Base-by-base conservation (phyloP, 2,113 vertebrate genomes). In the Eira barbara region DNA sequence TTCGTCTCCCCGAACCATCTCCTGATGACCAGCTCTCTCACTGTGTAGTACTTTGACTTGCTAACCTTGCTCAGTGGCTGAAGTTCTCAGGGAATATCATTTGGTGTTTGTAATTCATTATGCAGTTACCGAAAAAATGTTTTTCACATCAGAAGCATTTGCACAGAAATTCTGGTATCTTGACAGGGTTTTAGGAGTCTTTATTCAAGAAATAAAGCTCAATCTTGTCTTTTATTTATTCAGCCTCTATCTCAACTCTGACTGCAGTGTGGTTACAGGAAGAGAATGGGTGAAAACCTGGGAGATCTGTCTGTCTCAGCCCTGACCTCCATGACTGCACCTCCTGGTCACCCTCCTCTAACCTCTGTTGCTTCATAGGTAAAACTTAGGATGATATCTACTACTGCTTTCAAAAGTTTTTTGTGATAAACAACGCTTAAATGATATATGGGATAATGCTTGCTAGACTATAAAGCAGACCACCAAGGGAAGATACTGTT, bases 71-170 rank as follows among this genome's bases (percentile, higher is more conserved):
- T 39, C 47, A 49, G 34, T 88, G 81, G 47, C 39, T 29, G 0
- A 61, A 52, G 15, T 63, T 52, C 47, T 76, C 34, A 79, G 36
- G 18, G 25, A n/a, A 47, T 69, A 86, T 25, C 34, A 34, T 52
- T 84, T 73, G 2, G 5, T n/a, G 81, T 88, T 89, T 81, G n/a
- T 52, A 89, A 78, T 94, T 87, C 29, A 84, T 80, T 79, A 79
- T 45, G 27, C 61, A 89, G 25, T 80, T 61, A 78, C 42, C 61
- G n/a, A 84, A 91, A 88, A 82, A 80, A 21, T 47, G 27, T 59
- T 91, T 96, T 80, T 45, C 61, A 79, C 91, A 65, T 96, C 71
- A 84, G 12, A 57, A 82, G 39, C 52, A 87, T 67, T 80, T 79
- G 12, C 31, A 74, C 47, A 89, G 91, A 88, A 92, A 85, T 67